These are phyloP conservation scores for Sturnus vulgaris DNA, from an alignment of 2,113 vertebrate species.

Conservation along the genomic window DNA sequence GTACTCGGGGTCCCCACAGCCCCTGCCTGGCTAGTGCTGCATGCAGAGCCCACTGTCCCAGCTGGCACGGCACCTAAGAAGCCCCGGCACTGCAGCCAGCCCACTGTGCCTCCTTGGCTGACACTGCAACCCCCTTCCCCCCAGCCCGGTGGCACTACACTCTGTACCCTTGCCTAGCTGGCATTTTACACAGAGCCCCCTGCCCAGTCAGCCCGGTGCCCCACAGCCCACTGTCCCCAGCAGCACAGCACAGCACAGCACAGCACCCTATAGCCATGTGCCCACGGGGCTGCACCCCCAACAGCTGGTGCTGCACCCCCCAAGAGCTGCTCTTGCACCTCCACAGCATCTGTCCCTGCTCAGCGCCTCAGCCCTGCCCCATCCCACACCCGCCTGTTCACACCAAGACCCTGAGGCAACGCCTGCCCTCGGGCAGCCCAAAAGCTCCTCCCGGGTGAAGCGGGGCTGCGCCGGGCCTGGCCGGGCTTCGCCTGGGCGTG, in stretches of 20 bases:
- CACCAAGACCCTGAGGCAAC: not conserved
- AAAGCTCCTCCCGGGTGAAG: not conserved
- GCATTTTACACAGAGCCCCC: not conserved
- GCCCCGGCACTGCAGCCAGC: not conserved
- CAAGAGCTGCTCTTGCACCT: not conserved
- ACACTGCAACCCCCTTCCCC: not conserved
- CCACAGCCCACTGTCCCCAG: not conserved
- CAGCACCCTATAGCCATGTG: not conserved
- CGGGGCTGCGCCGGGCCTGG: not conserved
- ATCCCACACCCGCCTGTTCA: not conserved
- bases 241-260: not conserved
- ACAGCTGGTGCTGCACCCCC: not conserved
- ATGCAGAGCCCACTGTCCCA: not conserved
- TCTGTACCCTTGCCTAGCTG: not conserved
- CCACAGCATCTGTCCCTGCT: not conserved
- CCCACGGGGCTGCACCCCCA: not conserved
- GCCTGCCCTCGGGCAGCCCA: not conserved
- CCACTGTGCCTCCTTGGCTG: not conserved
- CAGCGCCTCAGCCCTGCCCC: not conserved
- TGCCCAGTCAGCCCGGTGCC: not conserved
- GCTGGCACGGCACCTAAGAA: not conserved
- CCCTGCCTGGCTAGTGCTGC: not conserved
- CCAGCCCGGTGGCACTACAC: not conserved
- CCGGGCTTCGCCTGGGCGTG: slow-evolving; percentile 41
- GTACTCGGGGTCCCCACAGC: not conserved